Percentiles rank a stretch among this genome's conserved stretches.
Evolutionary conservation across 92 coral and sea anemone species (phyloP).

Genomic region (Palythoa caribaeorum): DNA sequence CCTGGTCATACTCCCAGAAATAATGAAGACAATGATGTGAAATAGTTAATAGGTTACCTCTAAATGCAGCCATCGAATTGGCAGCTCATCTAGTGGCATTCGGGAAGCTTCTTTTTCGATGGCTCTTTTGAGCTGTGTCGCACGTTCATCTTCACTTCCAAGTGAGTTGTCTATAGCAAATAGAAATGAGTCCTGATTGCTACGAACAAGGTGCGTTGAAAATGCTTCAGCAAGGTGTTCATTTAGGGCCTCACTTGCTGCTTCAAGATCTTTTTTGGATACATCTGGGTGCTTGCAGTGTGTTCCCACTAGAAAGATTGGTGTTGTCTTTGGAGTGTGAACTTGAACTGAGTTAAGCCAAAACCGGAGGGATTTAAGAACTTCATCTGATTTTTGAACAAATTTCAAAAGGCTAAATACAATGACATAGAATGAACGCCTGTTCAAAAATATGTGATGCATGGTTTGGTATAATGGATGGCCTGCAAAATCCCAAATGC

Average conservation of each 20-base stretch:
- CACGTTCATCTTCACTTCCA: conserved; percentile 54
- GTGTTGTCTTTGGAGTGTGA: conserved; percentile 71
- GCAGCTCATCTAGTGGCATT: conserved; percentile 55
- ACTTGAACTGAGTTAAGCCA: conserved; percentile 83
- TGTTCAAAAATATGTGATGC: conserved; percentile 79
- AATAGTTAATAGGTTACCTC: conserved; percentile 35
- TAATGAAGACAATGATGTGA: no score
- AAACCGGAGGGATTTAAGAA: conserved; percentile 48
- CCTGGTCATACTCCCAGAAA: no score
- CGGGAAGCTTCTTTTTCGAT: conserved; percentile 65
- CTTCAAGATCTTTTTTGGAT: conserved; percentile 20
- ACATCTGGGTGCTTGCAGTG: conserved; percentile 45
- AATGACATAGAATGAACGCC: conserved; percentile 66
- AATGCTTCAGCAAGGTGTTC: conserved; percentile 47
- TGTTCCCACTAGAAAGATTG: conserved; percentile 77
- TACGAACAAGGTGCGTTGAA: conserved; percentile 71
- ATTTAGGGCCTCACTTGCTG: conserved; percentile 31
- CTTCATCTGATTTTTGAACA: neutral
- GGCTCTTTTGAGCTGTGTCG: conserved; percentile 35
- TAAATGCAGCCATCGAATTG: conserved; percentile 75
- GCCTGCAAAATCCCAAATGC: conserved; percentile 87
- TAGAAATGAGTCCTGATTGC: conserved; percentile 40
- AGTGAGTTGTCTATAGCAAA: conserved; percentile 71
- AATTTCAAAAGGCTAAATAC: conserved; percentile 65
- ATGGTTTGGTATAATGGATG: conserved; percentile 77